These are phyloP conservation scores for Erebia aethiops DNA, from an alignment of 2,888 invertebrate genomes.

Conservation along the genomic window DNA sequence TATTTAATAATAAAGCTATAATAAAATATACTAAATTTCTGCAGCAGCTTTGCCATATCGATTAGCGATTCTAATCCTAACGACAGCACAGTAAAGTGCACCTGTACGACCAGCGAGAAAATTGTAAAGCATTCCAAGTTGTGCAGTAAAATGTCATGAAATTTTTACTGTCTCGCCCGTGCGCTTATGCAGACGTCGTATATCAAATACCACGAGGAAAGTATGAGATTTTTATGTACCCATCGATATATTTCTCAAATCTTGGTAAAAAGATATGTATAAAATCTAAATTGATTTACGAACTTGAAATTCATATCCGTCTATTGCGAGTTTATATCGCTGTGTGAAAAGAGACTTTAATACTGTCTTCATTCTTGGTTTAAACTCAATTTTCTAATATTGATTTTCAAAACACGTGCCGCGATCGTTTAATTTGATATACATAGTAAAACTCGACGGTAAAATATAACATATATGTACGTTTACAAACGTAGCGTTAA, in stretches of 20 bases:
- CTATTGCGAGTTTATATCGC: constrained; percentile 27
- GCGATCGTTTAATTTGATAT: constrained; percentile 26
- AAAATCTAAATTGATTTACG: constrained; percentile 33
- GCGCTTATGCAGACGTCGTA: constrained; percentile 25
- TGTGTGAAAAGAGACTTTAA: constrained; percentile 24
- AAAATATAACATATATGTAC: background rate
- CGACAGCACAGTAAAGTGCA: background rate
- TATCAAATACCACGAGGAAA: constrained; percentile 11
- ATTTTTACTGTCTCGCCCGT: constrained; percentile 54
- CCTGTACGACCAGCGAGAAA: background rate
- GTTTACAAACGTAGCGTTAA: background rate
- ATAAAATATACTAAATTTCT: no score
- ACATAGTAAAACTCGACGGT: constrained; percentile 13
- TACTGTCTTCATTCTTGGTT: constrained; percentile 26
- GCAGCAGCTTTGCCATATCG: background rate
- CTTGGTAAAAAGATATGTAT: constrained; percentile 24
- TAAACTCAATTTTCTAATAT: constrained; percentile 34
- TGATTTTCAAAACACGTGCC: constrained; percentile 31
- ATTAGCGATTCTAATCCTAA: background rate
- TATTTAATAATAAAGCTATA: no score
- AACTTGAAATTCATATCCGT: constrained; percentile 34
- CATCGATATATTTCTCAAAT: constrained; percentile 23
- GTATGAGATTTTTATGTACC: constrained; percentile 16
- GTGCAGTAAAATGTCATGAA: constrained; percentile 48
- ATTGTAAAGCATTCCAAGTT: constrained; percentile 8